Percentiles rank a stretch among this genome's conserved stretches.
Evolutionary conservation across 37 sponge, comb jelly and placozoan species (phyloP).

Genomic region (Cliona cf. orientalis): DNA sequence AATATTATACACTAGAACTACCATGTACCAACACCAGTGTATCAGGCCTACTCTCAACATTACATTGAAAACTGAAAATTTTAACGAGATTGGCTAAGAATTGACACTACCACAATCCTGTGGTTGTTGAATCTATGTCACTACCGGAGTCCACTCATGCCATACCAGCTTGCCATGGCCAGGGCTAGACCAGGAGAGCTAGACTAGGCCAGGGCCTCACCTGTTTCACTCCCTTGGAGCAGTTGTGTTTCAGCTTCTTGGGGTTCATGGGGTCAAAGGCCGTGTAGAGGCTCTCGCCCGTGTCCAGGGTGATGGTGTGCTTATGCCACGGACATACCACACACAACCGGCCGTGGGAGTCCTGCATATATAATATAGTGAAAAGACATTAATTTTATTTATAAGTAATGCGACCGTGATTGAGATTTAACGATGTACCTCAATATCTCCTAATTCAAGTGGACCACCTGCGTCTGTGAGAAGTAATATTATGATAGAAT

Average conservation of each 20-base stretch:
- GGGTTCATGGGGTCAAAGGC: conserved; percentile 81
- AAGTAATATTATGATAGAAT: neutral
- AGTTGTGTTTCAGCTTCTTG: conserved; percentile 34
- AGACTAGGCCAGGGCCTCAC: neutral
- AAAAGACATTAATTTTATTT: neutral
- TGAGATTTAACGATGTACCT: conserved; percentile 34
- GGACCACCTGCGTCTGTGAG: conserved; percentile 84
- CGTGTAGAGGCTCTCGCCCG: conserved; percentile 88
- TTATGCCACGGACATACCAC: conserved; percentile 90
- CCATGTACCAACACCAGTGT: too few species aligned
- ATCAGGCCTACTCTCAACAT: too few species aligned
- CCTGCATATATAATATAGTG: conserved; percentile 28
- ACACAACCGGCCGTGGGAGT: conserved; percentile 83
- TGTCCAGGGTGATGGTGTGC: conserved; percentile 87
- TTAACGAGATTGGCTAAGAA: too few species aligned
- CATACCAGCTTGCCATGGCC: neutral
- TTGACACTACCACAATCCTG: too few species aligned
- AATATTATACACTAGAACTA: too few species aligned
- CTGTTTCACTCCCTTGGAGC: conserved; percentile 87
- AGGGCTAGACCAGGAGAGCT: neutral
- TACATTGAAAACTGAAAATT: too few species aligned
- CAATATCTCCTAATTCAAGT: conserved; percentile 84
- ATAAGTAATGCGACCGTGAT: neutral
- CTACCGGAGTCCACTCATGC: too few species aligned
- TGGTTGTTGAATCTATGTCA: too few species aligned